Base-by-base conservation (phyloP, 2,888 invertebrate species). In the Caenorhabditis afra region DNA sequence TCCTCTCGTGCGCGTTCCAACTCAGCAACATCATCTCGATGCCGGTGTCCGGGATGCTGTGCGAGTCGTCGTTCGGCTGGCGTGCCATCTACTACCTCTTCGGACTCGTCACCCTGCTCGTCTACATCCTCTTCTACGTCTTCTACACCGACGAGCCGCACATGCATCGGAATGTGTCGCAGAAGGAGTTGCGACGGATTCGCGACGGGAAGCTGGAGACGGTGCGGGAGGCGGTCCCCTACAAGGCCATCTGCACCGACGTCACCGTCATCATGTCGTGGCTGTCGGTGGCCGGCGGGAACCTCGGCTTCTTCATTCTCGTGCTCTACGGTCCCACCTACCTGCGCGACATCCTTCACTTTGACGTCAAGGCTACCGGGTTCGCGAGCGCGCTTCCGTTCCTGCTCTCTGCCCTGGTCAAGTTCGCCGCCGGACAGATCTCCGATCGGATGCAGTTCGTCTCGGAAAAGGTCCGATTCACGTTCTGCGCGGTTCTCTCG, bases 371-470 rank as follows among this genome's bases (percentile, higher is more conserved):
- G 11, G 57, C 64, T 14, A 85, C 85, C 1, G 85, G 85, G 8
- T 71, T 83, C 50, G 81, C 84, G 12, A 77, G 80, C 3, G 82
- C 85, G 1, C 37, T 85, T 4, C 85, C 85, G 16, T 82, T 75
- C 59, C 52, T 84, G 14, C 52, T 82, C 2, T 79, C 79, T 7
- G 76, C 78, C 1, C 16, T 75, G 3, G 58, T 81, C 2, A 85
- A 85, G 41, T 67, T 83, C 39, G 55, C 66, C 14, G 79, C 80
- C 5, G 85, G 85, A 11, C 81, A 83, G 10, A 41, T 84, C 4
- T 81, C 83, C 1, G 85, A 85, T 55, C 62, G 64, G 18, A 35
- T 80, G 50, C 57, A 76, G 7, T 65, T 39, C 47, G 39, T 82
- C n/a, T 71, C 80, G 0, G 66, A 82, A 8, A 68, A 70, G 47